Evolutionary conservation across 2,797 vertebrate genomes (phyloP), one percentile per base, ranked within the genome.

Genomic region (Typhlichthys eigenmanni): DNA sequence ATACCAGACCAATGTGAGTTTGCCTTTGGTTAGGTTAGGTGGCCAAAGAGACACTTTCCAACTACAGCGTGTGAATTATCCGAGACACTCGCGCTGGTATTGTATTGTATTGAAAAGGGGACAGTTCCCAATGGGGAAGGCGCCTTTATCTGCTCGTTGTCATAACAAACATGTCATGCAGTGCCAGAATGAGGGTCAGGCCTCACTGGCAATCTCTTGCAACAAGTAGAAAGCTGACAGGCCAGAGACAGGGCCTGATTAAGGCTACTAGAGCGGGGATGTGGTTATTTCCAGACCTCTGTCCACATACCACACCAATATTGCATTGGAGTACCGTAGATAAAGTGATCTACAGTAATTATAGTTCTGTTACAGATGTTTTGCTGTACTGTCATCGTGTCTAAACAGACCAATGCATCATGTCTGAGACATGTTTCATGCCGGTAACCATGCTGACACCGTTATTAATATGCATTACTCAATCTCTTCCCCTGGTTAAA

Each of bases 151-250:
- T 32, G 61, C 57, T 46, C 0, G 87, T 88, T 71, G 85, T 85
- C 85, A 89, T 58, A 87, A 78, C 85, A 90, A 84, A 87, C 74
- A 75, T 7, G 47, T 51, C 2, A 19, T 38, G 55, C 60, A 34
- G 14, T 57, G 58, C 51, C 54, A 60, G 66, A 45, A 63, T 43
- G 56, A 57, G 51, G 9, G 64, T 6, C 67, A 43, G n/a, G 13
- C 43, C 74, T 71, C 38, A 43, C 38, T 43, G 38, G 38, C 69
- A 64, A 60, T 24, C 50, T 46, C 48, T 47, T 57, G 52, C 53
- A 64, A 19, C 64, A 54, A 66, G 32, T 10, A 12, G 34, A 55
- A 32, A 64, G 10, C 11, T 52, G 60, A 16, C 1, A 34, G 66
- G 52, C 48, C 49, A 53, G 32, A 1, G 58, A 54, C 29, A 51